Percentiles rank a stretch among this genome's conserved stretches.
Evolutionary conservation across 2,113 vertebrate genomes (phyloP).

Genomic region (Pelecanus crispus): DNA sequence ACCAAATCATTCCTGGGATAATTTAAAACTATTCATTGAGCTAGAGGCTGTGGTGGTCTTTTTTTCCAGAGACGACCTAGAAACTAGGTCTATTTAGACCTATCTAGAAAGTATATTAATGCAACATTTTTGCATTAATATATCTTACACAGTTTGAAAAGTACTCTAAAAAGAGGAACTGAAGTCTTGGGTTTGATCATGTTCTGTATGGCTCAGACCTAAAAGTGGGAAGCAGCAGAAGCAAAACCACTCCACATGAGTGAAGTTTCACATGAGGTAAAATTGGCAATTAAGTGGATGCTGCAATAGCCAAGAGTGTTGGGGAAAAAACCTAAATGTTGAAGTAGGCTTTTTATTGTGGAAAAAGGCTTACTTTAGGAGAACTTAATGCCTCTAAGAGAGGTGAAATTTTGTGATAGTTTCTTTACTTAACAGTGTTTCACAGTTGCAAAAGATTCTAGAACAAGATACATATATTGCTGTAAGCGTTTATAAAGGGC

Average conservation of each 20-base stretch:
- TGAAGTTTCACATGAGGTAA: neutral
- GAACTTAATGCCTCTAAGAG: neutral
- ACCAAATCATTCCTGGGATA: neutral
- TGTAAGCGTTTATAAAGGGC: neutral
- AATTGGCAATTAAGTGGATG: neutral
- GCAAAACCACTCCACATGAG: neutral
- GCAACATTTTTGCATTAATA: neutral
- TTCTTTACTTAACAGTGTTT: neutral
- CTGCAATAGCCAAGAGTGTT: neutral
- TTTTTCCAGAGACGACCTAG: neutral
- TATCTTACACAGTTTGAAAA: neutral
- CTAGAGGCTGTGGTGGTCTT: neutral
- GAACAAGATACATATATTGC: neutral
- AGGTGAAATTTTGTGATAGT: neutral
- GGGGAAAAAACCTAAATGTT: fast-evolving
- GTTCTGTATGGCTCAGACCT: neutral
- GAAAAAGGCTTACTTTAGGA: neutral
- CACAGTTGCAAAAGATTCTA: neutral
- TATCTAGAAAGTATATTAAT: too few relatives aligned
- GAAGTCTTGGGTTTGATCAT: neutral
- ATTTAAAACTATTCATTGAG: neutral
- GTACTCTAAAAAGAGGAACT: neutral
- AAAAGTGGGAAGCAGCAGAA: neutral
- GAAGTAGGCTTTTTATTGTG: neutral
- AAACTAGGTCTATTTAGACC: too few relatives aligned